Evolutionary conservation across 2,113 vertebrate species (phyloP).

Genomic region (rabbit (Oryctolagus cuniculus)): DNA sequence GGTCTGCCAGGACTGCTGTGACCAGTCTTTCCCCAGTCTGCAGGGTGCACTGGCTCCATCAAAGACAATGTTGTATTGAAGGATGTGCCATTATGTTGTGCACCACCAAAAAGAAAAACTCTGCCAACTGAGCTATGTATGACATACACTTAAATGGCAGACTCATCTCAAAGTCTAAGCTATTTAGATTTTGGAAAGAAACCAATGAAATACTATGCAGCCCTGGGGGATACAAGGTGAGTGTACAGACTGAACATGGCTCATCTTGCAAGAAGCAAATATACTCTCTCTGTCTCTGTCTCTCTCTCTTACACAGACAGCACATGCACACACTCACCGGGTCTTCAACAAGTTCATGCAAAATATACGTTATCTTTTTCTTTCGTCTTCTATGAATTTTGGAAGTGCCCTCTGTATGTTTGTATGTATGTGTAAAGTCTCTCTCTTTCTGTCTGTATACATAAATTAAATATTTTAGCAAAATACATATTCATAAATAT

Average conservation of each 20-base stretch:
- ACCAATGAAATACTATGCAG: neutral
- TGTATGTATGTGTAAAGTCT: too few relatives aligned
- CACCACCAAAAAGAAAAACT: neutral
- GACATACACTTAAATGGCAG: neutral
- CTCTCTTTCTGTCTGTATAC: too few relatives aligned
- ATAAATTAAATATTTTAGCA: neutral
- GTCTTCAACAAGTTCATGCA: too few relatives aligned
- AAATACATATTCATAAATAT: too few relatives aligned
- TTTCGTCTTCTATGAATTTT: too few relatives aligned
- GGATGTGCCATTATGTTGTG: neutral
- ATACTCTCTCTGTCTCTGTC: too few relatives aligned
- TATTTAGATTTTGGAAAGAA: neutral
- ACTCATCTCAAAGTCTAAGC: neutral
- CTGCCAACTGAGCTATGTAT: neutral
- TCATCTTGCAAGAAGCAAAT: neutral
- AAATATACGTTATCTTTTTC: too few relatives aligned
- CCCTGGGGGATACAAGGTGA: neutral
- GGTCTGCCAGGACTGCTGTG: neutral
- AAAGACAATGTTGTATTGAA: neutral
- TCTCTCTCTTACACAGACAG: too few relatives aligned
- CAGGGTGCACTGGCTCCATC: neutral
- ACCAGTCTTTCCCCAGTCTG: neutral
- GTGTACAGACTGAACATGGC: neutral
- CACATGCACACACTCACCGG: too few relatives aligned
- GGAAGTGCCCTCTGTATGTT: too few relatives aligned